Evolutionary conservation across 2,888 invertebrate genomes (phyloP).

Genomic region (Carcina quercana): DNA sequence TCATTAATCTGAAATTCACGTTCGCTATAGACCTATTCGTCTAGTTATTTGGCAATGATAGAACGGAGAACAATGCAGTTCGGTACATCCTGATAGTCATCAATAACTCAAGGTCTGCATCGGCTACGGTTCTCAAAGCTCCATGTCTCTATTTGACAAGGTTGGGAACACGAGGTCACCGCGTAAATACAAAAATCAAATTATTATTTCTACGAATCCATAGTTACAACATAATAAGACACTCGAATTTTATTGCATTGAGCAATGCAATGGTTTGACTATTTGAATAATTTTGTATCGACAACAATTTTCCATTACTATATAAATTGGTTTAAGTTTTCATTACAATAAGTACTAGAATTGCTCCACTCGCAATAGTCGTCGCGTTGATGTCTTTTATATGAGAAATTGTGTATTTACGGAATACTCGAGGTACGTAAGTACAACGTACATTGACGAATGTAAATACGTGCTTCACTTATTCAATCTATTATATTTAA

Average conservation of each 20-base stretch:
- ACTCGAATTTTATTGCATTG: conserved; percentile 14
- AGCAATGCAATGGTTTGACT: conserved; percentile 9
- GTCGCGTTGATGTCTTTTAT: conserved; percentile 31
- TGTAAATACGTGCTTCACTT: no score
- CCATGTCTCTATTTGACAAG: conserved; percentile 51
- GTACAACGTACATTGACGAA: no score
- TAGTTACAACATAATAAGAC: conserved; percentile 19
- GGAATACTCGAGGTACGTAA: no score
- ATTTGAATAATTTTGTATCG: conserved; percentile 12
- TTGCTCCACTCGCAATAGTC: no score
- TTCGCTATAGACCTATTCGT: conserved; percentile 1
- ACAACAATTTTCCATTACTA: conserved; percentile 1
- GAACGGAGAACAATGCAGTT: conserved; percentile 41
- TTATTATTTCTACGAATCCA: conserved; percentile 24
- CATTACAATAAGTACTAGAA: no score
- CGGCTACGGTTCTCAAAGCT: conserved; percentile 36
- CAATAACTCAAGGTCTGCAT: conserved; percentile 50
- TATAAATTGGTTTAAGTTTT: not conserved
- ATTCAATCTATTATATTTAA: no score
- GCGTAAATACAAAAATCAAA: conserved; percentile 29
- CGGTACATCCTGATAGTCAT: conserved; percentile 56
- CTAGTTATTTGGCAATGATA: conserved; percentile 10
- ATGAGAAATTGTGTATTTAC: no score
- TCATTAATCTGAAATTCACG: conserved; percentile 3
- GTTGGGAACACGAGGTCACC: conserved; percentile 32